phyloP scores from a whole-genome alignment of 2,888 invertebrate species.

The Tipula vernalis region DNA sequence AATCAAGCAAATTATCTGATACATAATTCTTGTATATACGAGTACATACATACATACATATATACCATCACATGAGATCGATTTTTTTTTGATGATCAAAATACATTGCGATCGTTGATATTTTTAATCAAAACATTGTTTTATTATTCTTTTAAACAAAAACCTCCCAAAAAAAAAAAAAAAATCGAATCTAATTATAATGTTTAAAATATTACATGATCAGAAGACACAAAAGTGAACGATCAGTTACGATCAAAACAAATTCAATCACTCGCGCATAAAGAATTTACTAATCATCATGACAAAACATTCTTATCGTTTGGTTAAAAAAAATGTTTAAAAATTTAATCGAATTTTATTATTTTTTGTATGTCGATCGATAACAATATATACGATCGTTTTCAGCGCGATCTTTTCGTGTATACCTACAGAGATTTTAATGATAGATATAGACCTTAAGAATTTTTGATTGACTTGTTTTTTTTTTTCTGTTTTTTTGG shows the following conservation, averaged over 20 bases:
- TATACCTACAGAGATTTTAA: background rate
- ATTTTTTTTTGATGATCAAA: too few species aligned
- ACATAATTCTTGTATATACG: too few species aligned
- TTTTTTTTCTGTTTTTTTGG: background rate
- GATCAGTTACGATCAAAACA: background rate
- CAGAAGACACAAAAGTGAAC: background rate
- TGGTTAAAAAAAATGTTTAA: background rate
- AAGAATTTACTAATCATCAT: background rate
- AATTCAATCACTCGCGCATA: background rate
- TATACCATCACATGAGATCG: too few species aligned
- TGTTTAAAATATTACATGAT: background rate
- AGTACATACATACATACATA: too few species aligned
- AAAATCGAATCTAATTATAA: background rate
- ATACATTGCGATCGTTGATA: background rate
- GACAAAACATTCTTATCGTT: background rate
- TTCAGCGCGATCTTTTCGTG: background rate
- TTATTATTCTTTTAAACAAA: background rate
- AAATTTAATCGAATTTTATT: background rate
- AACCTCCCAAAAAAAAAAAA: background rate
- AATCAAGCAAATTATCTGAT: too few species aligned
- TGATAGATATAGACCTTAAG: background rate
- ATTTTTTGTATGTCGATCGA: background rate
- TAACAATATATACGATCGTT: background rate
- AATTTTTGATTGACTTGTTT: background rate
- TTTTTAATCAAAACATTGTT: background rate